phyloP scores from a whole-genome alignment of 1,140 invertebrate species.

The Limonius californicus region DNA sequence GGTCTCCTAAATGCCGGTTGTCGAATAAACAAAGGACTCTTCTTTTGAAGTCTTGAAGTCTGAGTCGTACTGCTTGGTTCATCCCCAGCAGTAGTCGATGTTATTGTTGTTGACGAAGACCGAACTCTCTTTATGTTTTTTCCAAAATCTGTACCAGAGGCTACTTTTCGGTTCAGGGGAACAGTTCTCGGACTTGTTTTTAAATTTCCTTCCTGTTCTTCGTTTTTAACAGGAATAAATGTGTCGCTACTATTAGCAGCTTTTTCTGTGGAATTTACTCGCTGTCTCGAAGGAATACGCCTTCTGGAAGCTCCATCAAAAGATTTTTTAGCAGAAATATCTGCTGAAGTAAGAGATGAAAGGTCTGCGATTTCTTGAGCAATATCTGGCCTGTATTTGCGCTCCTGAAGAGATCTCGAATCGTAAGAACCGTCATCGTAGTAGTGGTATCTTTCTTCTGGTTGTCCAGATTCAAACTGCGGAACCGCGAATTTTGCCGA shows the following conservation, averaged over 20 bases:
- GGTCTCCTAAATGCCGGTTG: neutral
- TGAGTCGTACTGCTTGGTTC: neutral
- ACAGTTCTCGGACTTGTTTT: neutral
- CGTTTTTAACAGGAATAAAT: neutral
- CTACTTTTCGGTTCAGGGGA: neutral
- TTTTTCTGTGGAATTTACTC: neutral
- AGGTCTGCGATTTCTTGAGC: slow-evolving; percentile 42
- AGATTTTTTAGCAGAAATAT: slow-evolving; percentile 30
- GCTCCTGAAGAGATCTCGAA: neutral
- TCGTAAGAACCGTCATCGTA: neutral
- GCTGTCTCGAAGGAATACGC: slow-evolving; percentile 15
- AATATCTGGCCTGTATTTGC: slow-evolving; percentile 34
- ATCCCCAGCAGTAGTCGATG: neutral
- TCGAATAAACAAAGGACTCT: neutral
- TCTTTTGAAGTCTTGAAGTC: neutral
- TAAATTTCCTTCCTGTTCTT: neutral
- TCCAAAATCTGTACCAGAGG: too few species aligned
- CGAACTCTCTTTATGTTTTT: too few species aligned
- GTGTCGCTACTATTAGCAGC: neutral
- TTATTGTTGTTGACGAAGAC: neutral
- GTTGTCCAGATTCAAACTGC: neutral
- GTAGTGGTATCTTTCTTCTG: neutral
- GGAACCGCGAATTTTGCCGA: neutral
- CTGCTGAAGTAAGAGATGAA: slow-evolving; percentile 46
- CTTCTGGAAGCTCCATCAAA: slow-evolving; percentile 20